Evolutionary conservation across 37 sponge, comb jelly and placozoan species (phyloP).

Genomic region (Aplysina aerophoba): DNA sequence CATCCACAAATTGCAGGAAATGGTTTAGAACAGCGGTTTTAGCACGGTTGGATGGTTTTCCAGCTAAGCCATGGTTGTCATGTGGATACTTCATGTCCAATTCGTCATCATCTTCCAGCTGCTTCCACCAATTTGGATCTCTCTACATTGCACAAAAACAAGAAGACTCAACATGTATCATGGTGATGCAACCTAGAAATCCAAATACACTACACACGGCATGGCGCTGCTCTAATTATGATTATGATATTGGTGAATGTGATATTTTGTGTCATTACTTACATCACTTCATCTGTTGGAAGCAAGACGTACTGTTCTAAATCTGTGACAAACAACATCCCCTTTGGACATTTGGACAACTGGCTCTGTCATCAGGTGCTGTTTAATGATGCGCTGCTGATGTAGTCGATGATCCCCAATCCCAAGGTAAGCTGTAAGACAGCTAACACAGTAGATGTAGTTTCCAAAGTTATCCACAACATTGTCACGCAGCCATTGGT

Average conservation of each 20-base stretch:
- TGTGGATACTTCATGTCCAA: constrained; percentile 15
- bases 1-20: constrained; percentile 64
- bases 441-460: constrained; percentile 41
- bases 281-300: background rate
- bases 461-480: constrained; percentile 40
- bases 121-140: constrained; percentile 9
- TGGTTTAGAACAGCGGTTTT: constrained; percentile 9
- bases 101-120: constrained; percentile 6
- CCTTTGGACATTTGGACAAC: constrained; percentile 6
- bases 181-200: no score
- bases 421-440: constrained; percentile 8
- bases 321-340: background rate
- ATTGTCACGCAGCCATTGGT: constrained; percentile 44
- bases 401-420: constrained; percentile 32
- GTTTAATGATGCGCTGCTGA: constrained; percentile 41
- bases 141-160: background rate
- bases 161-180: no score
- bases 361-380: constrained; percentile 4
- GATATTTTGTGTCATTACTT: background rate
- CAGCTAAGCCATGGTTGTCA: background rate
- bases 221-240: background rate
- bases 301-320: constrained; percentile 14
- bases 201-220: background rate
- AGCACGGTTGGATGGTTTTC: constrained; percentile 31
- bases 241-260: background rate